Base-by-base conservation (phyloP, 2,113 vertebrate species). In the Poicephalus gulielmi region DNA sequence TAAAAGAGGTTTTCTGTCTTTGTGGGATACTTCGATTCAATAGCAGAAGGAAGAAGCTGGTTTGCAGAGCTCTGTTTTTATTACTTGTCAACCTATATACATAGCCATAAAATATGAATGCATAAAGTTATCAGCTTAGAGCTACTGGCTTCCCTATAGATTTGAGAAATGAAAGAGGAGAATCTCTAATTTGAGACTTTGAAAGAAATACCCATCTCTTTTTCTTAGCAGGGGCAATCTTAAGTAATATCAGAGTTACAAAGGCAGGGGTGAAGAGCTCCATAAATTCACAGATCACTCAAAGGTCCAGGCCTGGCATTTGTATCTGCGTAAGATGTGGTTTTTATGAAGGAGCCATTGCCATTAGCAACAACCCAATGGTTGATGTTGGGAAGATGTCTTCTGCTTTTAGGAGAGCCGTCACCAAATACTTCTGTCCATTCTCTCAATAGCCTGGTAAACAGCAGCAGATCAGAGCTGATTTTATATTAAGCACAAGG, bases 101-200 rank as follows among this genome's bases (percentile, higher is more conserved):
- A 93, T 46, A 94, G 78, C 73, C 31, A 83, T 94, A 92, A 94
- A 92, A 96, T 95, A 85, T 53, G 76, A 94, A 94, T 87, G 86
- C 91, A 94, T 94, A 50, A 79, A 87, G 52, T 82, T 94, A 94
- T 53, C 77, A 91, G 88, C 92, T 83, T 87, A 73, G 63, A 96
- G 95, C 88, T 83, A 86, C 5, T 87, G 46, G 78, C 53, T 95
- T 96, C 91, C 91, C 86, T 81, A 63, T 79, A 83, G 91, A 73
- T 88, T 86, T 95, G 49, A 94, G 88, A 87, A 84, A 89, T 63
- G 15, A 91, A 81, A 74, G 74, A 94, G 69, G 22, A 93, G 16
- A 84, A 79, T 69, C 39, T 88, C 83, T 71, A 69, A 84, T 88
- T 73, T 91, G 28, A 93, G 67, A 74, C 67, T 82, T 20, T 33